A percentile compares a stretch with the other conserved stretches of the same genome.
phyloP scores from a whole-genome alignment of 2,797 vertebrate species.

The Eidolon dupreanum region DNA sequence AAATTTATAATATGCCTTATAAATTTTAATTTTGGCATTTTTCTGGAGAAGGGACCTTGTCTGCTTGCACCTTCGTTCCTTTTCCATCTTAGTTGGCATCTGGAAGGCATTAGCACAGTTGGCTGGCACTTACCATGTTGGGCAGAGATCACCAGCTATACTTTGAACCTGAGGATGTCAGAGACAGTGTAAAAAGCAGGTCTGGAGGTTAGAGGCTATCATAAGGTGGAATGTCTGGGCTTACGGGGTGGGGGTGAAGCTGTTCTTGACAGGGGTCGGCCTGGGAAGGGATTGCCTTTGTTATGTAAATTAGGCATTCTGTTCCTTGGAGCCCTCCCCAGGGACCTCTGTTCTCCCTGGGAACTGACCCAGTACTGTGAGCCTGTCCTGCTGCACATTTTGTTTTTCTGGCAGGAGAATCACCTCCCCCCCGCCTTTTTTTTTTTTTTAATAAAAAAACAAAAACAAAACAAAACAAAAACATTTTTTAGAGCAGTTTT shows the following conservation, averaged over 20 bases:
- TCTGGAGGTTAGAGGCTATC: neutral
- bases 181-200: neutral
- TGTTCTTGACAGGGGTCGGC: neutral
- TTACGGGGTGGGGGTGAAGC: neutral
- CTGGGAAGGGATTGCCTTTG: neutral
- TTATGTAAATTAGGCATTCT: neutral
- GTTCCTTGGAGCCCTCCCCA: neutral
- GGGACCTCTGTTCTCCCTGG: neutral
- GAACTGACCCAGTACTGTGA: neutral
- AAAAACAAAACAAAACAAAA: too few relatives aligned
- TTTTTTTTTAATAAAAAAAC: neutral
- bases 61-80: too few relatives aligned
- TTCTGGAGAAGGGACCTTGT: neutral
- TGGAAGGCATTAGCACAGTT: neutral
- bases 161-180: neutral
- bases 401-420: neutral
- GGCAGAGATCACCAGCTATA: neutral
- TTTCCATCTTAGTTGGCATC: neutral
- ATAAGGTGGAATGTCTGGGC: neutral
- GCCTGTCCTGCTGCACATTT: neutral
- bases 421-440: neutral
- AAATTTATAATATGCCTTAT: neutral
- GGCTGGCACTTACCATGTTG: neutral
- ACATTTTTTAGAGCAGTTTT: neutral
- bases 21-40: neutral